Evolutionary conservation across 2,888 invertebrate species (phyloP), one percentile per base, ranked within the genome.

Genomic region (Acanthosoma haemorrhoidale): DNA sequence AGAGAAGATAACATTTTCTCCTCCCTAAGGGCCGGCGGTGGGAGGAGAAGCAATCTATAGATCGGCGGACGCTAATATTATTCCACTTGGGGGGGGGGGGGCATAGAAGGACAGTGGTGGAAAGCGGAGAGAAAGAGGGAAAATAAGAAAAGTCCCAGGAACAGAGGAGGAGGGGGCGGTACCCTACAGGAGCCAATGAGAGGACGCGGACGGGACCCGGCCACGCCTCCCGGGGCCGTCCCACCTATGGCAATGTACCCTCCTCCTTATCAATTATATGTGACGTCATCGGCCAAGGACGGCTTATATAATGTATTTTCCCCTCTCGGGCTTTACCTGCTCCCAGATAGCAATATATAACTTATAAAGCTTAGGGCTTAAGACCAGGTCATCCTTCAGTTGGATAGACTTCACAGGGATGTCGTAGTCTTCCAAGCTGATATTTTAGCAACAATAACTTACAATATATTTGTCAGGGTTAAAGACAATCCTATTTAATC

Each of bases 141-240:
- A 16, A 70, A 70, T 43, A 70, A 64, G 69, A 70, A 69, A 51
- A 63, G 51, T 31, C 29, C 15, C 25, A 13, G 57, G 68, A 21
- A 34, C 11, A 43, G 21, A 61, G 34, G 61, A 58, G 59, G 31
- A 57, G 36, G 13, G 36, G 70, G 70, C 70, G 70, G 39, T 41
- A 9, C 70, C 58, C 11, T 13, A 16, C 9, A 4, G 11, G 34
- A n/a, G 60, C 70, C 70, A 70, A 70, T 70, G 21, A 43, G 43
- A 66, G 41, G 18, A 13, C 32, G 29, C 38, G 25, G n/a, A 32
- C 18, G 32, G 67, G 43, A 34, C 43, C 67, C 8, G 34, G 15
- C 31, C 67, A 51, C 67, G 67, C 67, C 67, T 34, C n/a, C 34
- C 34, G 31, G 41, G 61, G 18, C 16, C 61, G 61, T 61, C 61